Evolutionary conservation across 2,113 vertebrate genomes (phyloP).

Genomic region (Cynoglossus semilaevis): DNA sequence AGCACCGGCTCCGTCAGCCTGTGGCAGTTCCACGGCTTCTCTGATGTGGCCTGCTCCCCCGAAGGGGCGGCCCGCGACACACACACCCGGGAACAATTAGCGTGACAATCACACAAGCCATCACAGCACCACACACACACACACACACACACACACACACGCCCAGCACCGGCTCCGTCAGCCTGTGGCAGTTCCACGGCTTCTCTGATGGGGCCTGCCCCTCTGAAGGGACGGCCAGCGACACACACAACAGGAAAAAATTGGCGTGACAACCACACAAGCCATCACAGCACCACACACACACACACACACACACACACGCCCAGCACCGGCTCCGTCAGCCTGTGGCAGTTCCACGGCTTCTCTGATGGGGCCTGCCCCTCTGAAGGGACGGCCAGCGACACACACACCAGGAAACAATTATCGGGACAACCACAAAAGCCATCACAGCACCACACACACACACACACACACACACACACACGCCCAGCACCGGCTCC

Average conservation of each 20-base stretch:
- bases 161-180: slow-evolving; percentile 37
- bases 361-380: slow-evolving; percentile 67
- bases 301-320: slow-evolving; percentile 19
- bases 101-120: slow-evolving; percentile 67
- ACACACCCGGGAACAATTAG: slow-evolving; percentile 70
- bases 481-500: slow-evolving; percentile 39
- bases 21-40: slow-evolving; percentile 50
- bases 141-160: slow-evolving; percentile 19
- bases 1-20: slow-evolving; percentile 46
- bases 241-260: slow-evolving; percentile 62
- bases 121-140: slow-evolving; percentile 35
- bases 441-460: slow-evolving; percentile 44
- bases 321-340: slow-evolving; percentile 37
- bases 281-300: slow-evolving; percentile 52
- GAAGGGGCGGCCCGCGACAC: slow-evolving; percentile 50
- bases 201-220: slow-evolving; percentile 67
- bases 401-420: slow-evolving; percentile 63
- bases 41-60: slow-evolving; percentile 68
- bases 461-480: slow-evolving; percentile 10
- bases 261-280: slow-evolving; percentile 71
- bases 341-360: slow-evolving; percentile 54
- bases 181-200: slow-evolving; percentile 54
- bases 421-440: slow-evolving; percentile 71
- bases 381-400: slow-evolving; percentile 54
- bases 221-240: slow-evolving; percentile 54